These are phyloP conservation scores for Popillia japonica DNA, from an alignment of 1,140 invertebrate species.

Conservation along the genomic window DNA sequence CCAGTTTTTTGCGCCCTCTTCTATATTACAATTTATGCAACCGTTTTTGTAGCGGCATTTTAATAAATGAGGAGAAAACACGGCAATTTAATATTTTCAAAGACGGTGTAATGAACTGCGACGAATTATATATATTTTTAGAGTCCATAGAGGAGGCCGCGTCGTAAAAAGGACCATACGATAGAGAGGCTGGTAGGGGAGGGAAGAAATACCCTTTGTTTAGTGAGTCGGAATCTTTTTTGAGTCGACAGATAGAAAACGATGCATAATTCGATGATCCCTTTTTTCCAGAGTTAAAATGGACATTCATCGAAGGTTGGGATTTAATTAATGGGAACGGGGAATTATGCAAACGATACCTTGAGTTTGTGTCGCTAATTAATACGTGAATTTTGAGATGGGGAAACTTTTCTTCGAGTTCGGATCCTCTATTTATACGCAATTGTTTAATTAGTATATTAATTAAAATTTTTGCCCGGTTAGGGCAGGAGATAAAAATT, in stretches of 20 bases:
- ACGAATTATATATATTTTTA: constrained; percentile 14
- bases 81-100: constrained; percentile 22
- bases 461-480: background rate
- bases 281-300: no score
- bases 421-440: no score
- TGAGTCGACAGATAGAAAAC: background rate
- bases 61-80: constrained; percentile 18
- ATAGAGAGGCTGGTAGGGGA: no score
- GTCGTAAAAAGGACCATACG: constrained; percentile 2
- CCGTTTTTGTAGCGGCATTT: background rate
- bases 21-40: background rate
- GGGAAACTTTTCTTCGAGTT: no score
- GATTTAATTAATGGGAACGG: no score
- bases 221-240: constrained; percentile 12
- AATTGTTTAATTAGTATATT: background rate
- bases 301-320: no score
- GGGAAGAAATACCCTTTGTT: background rate
- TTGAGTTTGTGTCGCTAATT: no score
- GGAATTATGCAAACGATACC: no score
- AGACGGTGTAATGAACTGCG: background rate
- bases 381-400: no score
- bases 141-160: background rate
- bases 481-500: background rate
- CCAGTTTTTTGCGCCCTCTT: background rate
- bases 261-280: background rate